Evolutionary conservation across 2,888 invertebrate species (phyloP).

Genomic region (Eupithecia dodoneata): DNA sequence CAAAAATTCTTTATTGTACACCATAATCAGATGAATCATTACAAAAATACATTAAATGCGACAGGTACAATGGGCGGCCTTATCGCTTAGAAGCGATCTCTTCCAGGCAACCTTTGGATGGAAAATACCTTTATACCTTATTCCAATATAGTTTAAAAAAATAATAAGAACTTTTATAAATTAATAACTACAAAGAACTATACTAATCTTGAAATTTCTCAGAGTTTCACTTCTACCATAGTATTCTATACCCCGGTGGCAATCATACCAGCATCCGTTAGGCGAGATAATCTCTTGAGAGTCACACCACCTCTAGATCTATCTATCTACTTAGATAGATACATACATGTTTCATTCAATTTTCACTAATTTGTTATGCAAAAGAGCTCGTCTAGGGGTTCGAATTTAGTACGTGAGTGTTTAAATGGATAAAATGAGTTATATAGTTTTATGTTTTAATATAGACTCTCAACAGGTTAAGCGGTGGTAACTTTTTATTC

Average conservation of each 20-base stretch:
- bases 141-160: too few relatives aligned
- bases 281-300: conserved; percentile 29
- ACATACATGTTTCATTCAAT: conserved; percentile 49
- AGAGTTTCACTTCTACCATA: conserved; percentile 17
- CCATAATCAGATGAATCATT: too few relatives aligned
- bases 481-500: not conserved
- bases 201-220: not conserved
- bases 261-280: conserved; percentile 50
- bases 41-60: too few relatives aligned
- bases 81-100: too few relatives aligned
- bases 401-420: conserved; percentile 6
- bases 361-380: conserved; percentile 33
- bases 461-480: conserved; percentile 2
- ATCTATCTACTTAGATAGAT: conserved; percentile 29
- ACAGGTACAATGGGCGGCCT: too few relatives aligned
- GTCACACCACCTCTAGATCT: conserved; percentile 16
- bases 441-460: not conserved
- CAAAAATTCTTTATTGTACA: too few relatives aligned
- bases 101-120: too few relatives aligned
- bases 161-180: not conserved
- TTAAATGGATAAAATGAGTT: not conserved
- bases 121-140: too few relatives aligned
- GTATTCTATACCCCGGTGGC: conserved; percentile 16
- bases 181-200: not conserved
- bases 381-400: conserved; percentile 25